Evolutionary conservation across 2,113 vertebrate species (phyloP).

Genomic region (Hiodon tergisus): DNA sequence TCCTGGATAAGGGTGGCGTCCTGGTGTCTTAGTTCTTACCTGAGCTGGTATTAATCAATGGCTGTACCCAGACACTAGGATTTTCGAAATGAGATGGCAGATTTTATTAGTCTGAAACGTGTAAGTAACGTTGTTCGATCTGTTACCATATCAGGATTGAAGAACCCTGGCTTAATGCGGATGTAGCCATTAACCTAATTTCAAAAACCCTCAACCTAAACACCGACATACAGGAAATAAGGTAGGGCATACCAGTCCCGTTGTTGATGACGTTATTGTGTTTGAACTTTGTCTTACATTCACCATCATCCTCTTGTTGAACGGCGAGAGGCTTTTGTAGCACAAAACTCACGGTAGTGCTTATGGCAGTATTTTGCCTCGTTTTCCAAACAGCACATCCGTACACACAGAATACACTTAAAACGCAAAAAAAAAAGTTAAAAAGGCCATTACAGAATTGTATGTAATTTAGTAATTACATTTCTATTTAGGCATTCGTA

Average conservation of each 20-base stretch:
- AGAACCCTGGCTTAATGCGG: constrained; percentile 58
- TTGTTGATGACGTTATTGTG: not conserved
- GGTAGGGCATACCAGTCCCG: constrained; percentile 42
- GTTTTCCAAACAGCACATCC: no score
- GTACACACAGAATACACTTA: no score
- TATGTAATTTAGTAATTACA: no score
- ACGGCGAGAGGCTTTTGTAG: not conserved
- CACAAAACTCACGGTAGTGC: not conserved
- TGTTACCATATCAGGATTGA: constrained; percentile 55
- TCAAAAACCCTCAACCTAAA: constrained; percentile 41
- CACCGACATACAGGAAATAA: constrained; percentile 50
- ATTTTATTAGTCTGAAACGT: not conserved
- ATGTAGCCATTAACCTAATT: constrained; percentile 39
- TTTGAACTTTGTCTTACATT: not conserved
- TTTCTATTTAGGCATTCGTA: no score
- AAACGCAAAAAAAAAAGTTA: no score
- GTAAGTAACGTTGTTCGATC: not conserved
- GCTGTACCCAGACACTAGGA: not conserved
- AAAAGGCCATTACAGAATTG: no score
- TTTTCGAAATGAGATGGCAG: no score
- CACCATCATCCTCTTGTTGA: not conserved
- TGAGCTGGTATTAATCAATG: not conserved
- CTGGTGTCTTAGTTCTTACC: not conserved
- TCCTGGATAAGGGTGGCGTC: no score
- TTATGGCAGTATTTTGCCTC: no score